Conservation (phyloP, 2,113 vertebrate species). For the Nipponia nippon region DNA sequence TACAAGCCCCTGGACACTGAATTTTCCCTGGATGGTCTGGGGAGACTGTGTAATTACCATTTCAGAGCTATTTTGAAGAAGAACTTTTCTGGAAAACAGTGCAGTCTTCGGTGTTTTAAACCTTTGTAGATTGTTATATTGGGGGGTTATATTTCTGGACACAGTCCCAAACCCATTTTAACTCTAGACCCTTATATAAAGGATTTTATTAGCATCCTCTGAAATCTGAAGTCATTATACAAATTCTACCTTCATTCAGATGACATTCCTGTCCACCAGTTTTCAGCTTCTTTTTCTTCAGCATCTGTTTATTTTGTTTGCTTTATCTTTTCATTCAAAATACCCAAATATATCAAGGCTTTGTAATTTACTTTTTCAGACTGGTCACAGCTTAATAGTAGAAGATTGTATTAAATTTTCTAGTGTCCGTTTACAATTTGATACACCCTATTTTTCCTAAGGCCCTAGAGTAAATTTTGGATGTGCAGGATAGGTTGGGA, state of each 20-base stretch:
- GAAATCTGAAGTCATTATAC: background rate
- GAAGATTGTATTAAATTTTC: background rate
- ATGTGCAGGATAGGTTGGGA: background rate
- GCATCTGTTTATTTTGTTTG: background rate
- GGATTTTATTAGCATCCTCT: background rate
- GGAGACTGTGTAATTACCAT: background rate
- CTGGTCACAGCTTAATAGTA: background rate
- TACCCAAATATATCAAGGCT: background rate
- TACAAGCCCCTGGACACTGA: background rate
- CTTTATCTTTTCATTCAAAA: background rate
- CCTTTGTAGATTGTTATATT: background rate
- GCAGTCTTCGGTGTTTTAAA: background rate
- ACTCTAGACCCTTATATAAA: background rate
- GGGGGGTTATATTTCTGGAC: background rate
- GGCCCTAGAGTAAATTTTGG: background rate
- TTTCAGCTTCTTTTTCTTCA: background rate
- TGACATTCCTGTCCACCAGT: background rate
- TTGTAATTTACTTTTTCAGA: conserved; percentile 33
- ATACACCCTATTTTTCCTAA: background rate
- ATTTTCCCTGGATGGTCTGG: background rate
- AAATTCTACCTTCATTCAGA: background rate
- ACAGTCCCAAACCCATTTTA: background rate
- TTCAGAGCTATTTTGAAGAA: background rate
- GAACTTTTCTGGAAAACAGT: background rate
- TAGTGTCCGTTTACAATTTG: conserved; percentile 28